Percentiles rank a stretch among this genome's conserved stretches.
These are phyloP conservation scores for Phrixothrix hirtus DNA, from an alignment of 2,888 invertebrate genomes.

Conservation along the genomic window DNA sequence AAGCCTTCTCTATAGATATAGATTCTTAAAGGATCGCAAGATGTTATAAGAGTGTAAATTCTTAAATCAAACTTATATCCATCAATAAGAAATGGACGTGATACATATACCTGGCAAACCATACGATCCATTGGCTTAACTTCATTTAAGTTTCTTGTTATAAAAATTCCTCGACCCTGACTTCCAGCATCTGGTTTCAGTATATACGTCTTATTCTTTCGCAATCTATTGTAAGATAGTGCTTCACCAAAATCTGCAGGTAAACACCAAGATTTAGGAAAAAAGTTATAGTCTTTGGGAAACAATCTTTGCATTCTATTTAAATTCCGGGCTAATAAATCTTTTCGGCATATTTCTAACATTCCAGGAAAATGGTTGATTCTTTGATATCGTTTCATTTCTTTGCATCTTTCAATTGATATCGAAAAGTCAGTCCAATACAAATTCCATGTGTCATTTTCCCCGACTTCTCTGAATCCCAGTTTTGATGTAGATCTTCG, in stretches of 20 bases:
- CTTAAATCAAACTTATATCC: constrained; percentile 92
- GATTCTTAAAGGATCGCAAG: constrained; percentile 86
- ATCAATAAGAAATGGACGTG: constrained; percentile 82
- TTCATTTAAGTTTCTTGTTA: constrained; percentile 80
- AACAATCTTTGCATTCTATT: constrained; percentile 87
- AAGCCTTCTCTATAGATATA: constrained; percentile 92
- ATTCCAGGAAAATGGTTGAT: constrained; percentile 86
- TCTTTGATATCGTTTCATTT: constrained; percentile 90
- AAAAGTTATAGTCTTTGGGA: constrained; percentile 88
- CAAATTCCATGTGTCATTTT: constrained; percentile 85
- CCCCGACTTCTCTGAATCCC: constrained; percentile 77
- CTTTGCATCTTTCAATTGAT: constrained; percentile 83
- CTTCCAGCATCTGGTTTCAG: constrained; percentile 91
- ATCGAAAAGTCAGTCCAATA: constrained; percentile 90
- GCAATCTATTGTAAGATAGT: constrained; percentile 69
- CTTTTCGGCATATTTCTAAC: constrained; percentile 69
- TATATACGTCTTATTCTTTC: constrained; percentile 78
- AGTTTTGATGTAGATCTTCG: constrained; percentile 70
- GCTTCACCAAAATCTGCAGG: constrained; percentile 85
- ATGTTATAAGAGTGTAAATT: constrained; percentile 85
- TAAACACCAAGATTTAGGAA: constrained; percentile 92
- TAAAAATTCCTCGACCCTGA: constrained; percentile 86
- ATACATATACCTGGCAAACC: constrained; percentile 81
- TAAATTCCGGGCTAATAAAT: constrained; percentile 83
- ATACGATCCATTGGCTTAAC: constrained; percentile 80